Conservation (phyloP, 2,888 invertebrate species). For the Phasia obesa region DNA sequence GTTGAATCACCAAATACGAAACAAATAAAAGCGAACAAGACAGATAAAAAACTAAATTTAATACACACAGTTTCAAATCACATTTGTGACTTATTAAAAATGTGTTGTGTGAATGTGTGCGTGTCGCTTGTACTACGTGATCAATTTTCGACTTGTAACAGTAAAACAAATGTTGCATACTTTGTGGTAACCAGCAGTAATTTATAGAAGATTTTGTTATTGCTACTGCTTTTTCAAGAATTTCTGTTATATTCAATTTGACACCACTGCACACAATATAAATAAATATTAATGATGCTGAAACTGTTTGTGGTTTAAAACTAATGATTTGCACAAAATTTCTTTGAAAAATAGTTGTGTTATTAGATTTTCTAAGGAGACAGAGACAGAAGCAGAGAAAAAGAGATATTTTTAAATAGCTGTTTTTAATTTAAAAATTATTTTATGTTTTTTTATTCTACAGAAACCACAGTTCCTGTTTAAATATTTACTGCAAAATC, state of each 20-base stretch:
- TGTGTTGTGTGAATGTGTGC: not conserved
- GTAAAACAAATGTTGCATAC: slow-evolving; percentile 44
- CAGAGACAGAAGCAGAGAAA: too few species aligned
- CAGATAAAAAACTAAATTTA: slow-evolving; percentile 21
- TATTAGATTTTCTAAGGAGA: not conserved
- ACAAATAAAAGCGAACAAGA: slow-evolving; percentile 1
- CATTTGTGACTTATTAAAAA: slow-evolving; percentile 16
- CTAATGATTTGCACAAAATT: slow-evolving; percentile 45
- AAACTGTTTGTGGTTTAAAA: slow-evolving; percentile 46
- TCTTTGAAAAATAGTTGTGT: not conserved
- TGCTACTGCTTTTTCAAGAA: slow-evolving; percentile 28
- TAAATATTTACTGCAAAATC: too few species aligned
- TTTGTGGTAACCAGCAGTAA: slow-evolving; percentile 35
- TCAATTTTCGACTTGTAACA: slow-evolving; percentile 3
- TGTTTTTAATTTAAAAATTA: not conserved
- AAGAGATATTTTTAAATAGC: too few species aligned
- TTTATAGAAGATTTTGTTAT: not conserved
- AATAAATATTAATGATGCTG: slow-evolving; percentile 55
- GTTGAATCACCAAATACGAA: slow-evolving; percentile 15
- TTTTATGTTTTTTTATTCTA: not conserved
- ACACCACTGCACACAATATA: slow-evolving; percentile 30
- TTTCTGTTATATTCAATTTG: slow-evolving; percentile 8
- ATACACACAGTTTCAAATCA: slow-evolving; percentile 13
- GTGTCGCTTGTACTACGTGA: not conserved
- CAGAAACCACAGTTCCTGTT: not conserved